Evolutionary conservation across 2,113 vertebrate genomes (phyloP), one percentile per base, ranked within the genome.

Genomic region (Lepidothrix coronata): DNA sequence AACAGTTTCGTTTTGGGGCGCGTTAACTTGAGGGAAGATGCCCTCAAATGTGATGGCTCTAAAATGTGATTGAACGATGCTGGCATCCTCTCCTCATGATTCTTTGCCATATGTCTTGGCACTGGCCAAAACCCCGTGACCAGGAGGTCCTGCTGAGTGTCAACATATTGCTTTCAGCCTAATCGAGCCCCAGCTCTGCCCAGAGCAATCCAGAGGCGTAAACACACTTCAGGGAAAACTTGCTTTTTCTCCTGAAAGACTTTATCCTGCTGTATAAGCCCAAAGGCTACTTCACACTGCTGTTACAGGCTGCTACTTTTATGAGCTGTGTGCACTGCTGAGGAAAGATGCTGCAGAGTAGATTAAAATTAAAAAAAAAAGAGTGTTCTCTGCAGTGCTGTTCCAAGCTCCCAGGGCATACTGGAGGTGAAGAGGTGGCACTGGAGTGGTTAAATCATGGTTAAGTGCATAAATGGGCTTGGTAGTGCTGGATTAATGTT

Each of bases 101-200:
- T 2, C 11, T 51, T 79, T 39, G 61, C 37, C 24, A 12, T 13
- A 4, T 1, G 23, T 2, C 41, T 16, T 11, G 27, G 1, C 37
- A 2, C 31, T 3, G 22, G 15, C 12, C 37, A 24, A 51, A 35
- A 3, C 8, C 57, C 13, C 4, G 8, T 1, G 8, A 7, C 10
- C 46, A 6, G 65, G 46, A 22, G 22, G 30, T 27, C 33, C 65
- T 31, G 28, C 28, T 8, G 44, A 4, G 7, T 5, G 5, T 4
- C 12, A 4, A 4, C 0, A 2, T 1, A 1, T 17, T 5, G 39
- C 48, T 43, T 6, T 19, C 37, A 4, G 49, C 12, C 16, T 30
- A 15, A 48, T 2, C 0, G 4, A n/a, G 72, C 8, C 18, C 19
- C 37, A 28, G 59, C 33, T 51, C 43, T 82, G 41, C 58, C 35